Base-by-base conservation (phyloP, 2,113 vertebrate genomes). In the Hylia prasina region DNA sequence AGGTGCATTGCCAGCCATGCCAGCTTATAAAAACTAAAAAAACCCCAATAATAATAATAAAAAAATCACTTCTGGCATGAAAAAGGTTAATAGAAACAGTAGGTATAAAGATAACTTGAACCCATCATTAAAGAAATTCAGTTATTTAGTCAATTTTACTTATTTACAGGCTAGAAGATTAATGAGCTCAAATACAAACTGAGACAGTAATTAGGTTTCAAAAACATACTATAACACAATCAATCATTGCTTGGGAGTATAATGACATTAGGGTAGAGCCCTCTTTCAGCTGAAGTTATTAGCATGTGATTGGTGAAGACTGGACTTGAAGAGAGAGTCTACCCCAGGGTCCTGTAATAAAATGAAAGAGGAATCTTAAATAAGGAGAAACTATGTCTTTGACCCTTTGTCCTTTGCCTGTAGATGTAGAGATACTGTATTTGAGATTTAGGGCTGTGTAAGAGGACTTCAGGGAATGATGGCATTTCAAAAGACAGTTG, bases 81-180 rank as follows among this genome's bases (percentile, higher is more conserved):
- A 98, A 98, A 98, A 99, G 98, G 98, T 98, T 99, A 99, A 99
- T 98, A 98, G 97, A 98, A 97, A 88, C 98, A 99, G 98, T 98
- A 98, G 98, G 98, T 98, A 98, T 98, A 98, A 98, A 98, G 98
- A 98, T 98, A 99, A 98, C 98, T 98, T 98, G 98, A 98, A 98
- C 97, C 98, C 97, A 98, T 98, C 99, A 99, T 99, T 99, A 99
- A 98, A 98, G 98, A 99, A 99, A 99, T 99, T 98, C 98, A 98
- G 98, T 99, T 99, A 99, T 99, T 99, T 99, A 98, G 98, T 99
- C 99, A 99, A 99, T 99, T 99, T 98, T 98, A 98, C 98, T 99
- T 99, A 99, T 99, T 99, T 99, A 99, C 98, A 98, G 98, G 98
- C 98, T 97, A 84, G 93, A 98, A 99, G 99, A 99, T 99, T 98